Base-by-base conservation (phyloP, 2,888 invertebrate species). In the Acrobeloides nanus region DNA sequence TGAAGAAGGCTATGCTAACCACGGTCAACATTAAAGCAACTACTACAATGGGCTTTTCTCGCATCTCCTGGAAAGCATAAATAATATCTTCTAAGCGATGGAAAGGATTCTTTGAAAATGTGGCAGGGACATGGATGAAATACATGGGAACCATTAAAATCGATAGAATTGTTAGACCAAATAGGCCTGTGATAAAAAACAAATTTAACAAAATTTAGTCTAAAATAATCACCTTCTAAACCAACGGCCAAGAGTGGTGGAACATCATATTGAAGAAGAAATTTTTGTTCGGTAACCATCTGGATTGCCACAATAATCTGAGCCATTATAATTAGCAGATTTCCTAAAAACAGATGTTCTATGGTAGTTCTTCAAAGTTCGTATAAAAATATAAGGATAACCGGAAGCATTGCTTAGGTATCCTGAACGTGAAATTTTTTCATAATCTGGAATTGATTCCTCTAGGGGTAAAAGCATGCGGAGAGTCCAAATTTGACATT, bases 231-330 rank as follows among this genome's bases (percentile, higher is more conserved):
- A 64, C 67, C 64, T 80, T 93, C 90, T 85, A 87, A 88, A 6
- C 93, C 92, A 18, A 89, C 86, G 4, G 87, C 90, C 75, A 88
- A 86, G 51, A 93, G 77, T 0, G 92, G 83, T 0, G 88, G 86
- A 38, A 92, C 86, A 75, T 89, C 86, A 62, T 84, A 80, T 40
- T 85, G 83, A 49, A 82, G 79, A 0, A 93, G 82, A 75, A 83
- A 87, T 76, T 87, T 88, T 75, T 95, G 92, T 75, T 95, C 93
- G 55, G 87, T 84, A 0, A 93, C 89, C 85, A 92, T 89, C 78
- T 92, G 90, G 47, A 84, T 81, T 6, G 50, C 38, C 12, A 84
- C 84, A 59, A 93, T 82, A 38, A 93, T 82, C 76, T 83, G 80
- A 4, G 81, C 81, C 75, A 80, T 77, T 41, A 81, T 76, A 55